Base-by-base conservation (phyloP, 2,797 vertebrate genomes). In the Premnoplex brunnescens region DNA sequence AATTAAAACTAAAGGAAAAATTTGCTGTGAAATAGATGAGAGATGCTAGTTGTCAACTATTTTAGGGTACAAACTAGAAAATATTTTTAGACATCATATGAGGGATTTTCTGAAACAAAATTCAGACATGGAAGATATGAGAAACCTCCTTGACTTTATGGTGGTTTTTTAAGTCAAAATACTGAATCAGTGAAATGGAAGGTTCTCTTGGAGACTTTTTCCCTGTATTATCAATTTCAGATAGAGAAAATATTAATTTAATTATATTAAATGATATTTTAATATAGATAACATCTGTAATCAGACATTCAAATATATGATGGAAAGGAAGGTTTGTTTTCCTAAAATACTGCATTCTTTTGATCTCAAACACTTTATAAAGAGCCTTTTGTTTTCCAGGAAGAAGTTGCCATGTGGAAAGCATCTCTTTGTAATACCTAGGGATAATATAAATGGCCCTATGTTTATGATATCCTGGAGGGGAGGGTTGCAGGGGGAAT, bases 401-500 rank as follows among this genome's bases (percentile, higher is more conserved):
- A 41, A 52, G 26, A 91, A 56, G 3, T 8, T 68, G 87, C 27
- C 3, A 20, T 17, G 30, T 7, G 7, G 48, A 85, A 76, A 79
- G 5, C 4, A 46, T 0, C 27, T 12, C 3, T 58, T 60, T 8
- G 1, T 41, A 36, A 64, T 36, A 67, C 21, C 6, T 3, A 55
- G 7, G 3, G 21, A n/a, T 32, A 63, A 82, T 14, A 60, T 32
- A 56, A 72, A 66, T 43, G 13, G 14, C 4, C 5, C 13, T 18
- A 20, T 26, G 24, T 66, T 88, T 78, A 28, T n/a, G 2, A 56
- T 22, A 60, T 23, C 28, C 10, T 41, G 60, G 3, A 1, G 3
- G 9, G 16, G 34, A 2, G 1, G 6, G 6, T 19, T 21, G 0
- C 18, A 20, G 4, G 8, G 11, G 49, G 2, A 58, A 62, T 17